Evolutionary conservation across 2,888 invertebrate species (phyloP).

Genomic region (Diplolepis rosae): DNA sequence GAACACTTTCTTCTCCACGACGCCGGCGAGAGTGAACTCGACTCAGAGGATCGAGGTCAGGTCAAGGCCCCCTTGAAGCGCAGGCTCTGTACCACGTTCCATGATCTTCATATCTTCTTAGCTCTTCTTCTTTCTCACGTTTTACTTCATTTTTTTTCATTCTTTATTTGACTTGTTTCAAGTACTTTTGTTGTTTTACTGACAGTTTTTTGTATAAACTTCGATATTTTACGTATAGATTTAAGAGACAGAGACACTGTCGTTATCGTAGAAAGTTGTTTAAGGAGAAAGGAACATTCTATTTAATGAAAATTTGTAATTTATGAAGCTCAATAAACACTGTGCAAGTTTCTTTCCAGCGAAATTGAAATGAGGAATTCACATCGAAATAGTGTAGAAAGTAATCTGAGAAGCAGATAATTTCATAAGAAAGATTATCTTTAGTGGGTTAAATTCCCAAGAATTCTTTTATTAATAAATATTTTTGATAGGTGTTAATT

Average conservation of each 20-base stretch:
- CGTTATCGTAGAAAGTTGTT: conserved; percentile 18
- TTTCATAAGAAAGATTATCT: too few species aligned
- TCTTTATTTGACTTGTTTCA: neutral
- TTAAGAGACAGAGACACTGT: neutral
- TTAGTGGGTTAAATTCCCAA: too few species aligned
- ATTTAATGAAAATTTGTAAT: conserved; percentile 21
- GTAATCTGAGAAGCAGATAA: neutral
- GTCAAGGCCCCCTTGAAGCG: conserved; percentile 71
- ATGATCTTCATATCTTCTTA: conserved; percentile 39
- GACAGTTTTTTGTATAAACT: neutral
- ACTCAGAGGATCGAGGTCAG: conserved; percentile 72
- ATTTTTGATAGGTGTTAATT: too few species aligned
- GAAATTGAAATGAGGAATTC: conserved; percentile 6
- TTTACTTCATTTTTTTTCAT: neutral
- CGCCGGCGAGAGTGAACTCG: conserved; percentile 73
- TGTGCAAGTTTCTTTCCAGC: conserved; percentile 1
- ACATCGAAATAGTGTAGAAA: neutral
- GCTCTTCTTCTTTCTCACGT: conserved; percentile 32
- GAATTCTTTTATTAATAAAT: too few species aligned
- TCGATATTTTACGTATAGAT: neutral
- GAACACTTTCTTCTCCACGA: conserved; percentile 73
- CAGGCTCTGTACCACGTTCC: conserved; percentile 51
- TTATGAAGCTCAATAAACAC: conserved; percentile 13
- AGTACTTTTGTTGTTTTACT: neutral
- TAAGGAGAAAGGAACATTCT: conserved; percentile 25